Percentiles rank a stretch among this genome's conserved stretches.
These are phyloP conservation scores for Carcharodon carcharias DNA, from an alignment of 2,797 vertebrate genomes.

Conservation along the genomic window DNA sequence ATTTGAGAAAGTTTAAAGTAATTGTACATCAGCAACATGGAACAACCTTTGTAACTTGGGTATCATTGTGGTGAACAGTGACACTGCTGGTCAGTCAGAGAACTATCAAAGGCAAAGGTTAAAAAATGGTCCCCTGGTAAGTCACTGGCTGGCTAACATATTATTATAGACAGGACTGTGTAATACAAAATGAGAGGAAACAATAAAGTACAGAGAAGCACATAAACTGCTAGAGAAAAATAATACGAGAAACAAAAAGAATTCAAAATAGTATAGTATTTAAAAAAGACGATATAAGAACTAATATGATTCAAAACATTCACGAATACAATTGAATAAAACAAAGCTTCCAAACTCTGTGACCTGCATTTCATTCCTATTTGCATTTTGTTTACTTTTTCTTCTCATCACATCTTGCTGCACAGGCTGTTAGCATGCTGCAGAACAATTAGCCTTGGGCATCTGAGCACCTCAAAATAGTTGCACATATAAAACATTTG, in stretches of 20 bases:
- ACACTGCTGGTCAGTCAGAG: conserved; percentile 22
- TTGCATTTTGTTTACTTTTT: neutral
- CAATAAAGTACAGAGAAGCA: neutral
- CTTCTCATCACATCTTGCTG: neutral
- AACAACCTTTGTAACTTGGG: neutral
- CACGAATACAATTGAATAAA: neutral
- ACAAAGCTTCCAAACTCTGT: neutral
- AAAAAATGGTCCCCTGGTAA: neutral
- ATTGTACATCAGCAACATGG: neutral
- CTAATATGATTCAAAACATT: neutral
- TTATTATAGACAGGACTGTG: neutral
- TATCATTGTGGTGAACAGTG: conserved; percentile 22
- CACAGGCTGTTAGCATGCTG: neutral
- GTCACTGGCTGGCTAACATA: neutral
- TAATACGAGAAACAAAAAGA: too few relatives aligned
- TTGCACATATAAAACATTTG: neutral
- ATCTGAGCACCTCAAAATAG: neutral
- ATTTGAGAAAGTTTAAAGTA: neutral
- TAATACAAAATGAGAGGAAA: neutral
- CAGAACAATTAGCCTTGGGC: neutral
- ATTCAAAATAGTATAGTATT: neutral
- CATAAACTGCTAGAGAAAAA: neutral
- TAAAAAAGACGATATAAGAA: neutral
- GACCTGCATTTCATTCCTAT: neutral
- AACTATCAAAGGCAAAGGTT: neutral